Evolutionary conservation across 2,113 vertebrate genomes (phyloP).

Genomic region (Bungarus multicinctus): DNA sequence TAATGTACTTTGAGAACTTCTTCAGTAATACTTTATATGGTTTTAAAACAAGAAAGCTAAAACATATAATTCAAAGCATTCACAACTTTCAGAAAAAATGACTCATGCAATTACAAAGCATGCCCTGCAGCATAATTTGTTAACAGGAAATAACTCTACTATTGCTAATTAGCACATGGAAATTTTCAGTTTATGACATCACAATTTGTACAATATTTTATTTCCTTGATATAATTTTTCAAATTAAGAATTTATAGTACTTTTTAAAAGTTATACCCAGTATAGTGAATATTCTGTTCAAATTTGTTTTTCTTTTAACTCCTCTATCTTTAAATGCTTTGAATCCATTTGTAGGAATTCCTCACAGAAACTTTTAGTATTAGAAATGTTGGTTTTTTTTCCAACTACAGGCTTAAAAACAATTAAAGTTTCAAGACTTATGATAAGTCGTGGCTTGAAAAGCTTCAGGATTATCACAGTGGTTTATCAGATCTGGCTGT

Average conservation of each 20-base stretch:
- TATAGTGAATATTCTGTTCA: neutral
- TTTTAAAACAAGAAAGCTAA: neutral
- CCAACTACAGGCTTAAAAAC: neutral
- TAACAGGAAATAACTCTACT: neutral
- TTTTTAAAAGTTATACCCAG: neutral
- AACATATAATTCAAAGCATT: slow-evolving; percentile 12
- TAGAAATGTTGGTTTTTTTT: neutral
- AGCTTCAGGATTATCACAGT: neutral
- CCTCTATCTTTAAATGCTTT: neutral
- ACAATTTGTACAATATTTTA: neutral
- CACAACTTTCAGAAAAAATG: slow-evolving; percentile 22
- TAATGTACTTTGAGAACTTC: neutral
- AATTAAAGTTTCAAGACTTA: neutral
- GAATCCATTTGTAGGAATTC: neutral
- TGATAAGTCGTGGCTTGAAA: neutral
- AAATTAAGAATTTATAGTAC: neutral
- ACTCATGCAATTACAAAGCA: slow-evolving; percentile 2
- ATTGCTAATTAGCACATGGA: slow-evolving; percentile 16
- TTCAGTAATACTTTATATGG: neutral
- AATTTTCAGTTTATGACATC: neutral
- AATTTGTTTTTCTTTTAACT: neutral
- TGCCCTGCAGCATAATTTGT: slow-evolving; percentile 20
- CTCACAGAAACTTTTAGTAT: neutral
- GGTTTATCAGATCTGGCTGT: neutral
- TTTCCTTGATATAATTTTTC: neutral